A percentile compares a stretch with the other conserved stretches of the same genome.
Evolutionary conservation across 2,113 vertebrate species (phyloP).

Genomic region (Pseudorectes ferrugineus): DNA sequence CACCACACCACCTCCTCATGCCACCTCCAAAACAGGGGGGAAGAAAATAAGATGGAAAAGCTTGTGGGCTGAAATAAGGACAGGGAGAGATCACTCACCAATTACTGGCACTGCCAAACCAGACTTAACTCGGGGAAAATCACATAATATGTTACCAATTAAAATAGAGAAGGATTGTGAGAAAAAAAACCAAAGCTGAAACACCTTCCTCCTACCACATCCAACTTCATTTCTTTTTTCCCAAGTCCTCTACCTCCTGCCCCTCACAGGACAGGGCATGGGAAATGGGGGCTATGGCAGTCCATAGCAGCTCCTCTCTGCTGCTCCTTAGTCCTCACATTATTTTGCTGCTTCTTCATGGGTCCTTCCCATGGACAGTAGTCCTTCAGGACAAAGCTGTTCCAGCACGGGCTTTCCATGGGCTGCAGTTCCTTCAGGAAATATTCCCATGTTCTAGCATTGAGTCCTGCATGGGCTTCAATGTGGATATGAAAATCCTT

Average conservation of each 20-base stretch:
- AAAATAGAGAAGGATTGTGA: not conserved
- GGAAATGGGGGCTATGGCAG: accelerated
- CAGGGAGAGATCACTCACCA: not conserved
- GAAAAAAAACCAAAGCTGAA: not conserved
- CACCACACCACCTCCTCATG: accelerated
- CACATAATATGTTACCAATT: not conserved
- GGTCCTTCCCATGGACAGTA: not conserved
- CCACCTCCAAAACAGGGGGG: accelerated
- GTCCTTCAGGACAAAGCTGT: not conserved
- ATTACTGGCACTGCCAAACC: accelerated
- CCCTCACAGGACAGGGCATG: accelerated
- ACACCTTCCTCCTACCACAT: accelerated
- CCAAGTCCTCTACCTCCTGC: not conserved
- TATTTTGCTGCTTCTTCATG: not conserved
- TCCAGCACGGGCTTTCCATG: not conserved
- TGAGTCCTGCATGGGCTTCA: not conserved
- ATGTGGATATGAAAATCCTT: not conserved
- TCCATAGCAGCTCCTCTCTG: not conserved
- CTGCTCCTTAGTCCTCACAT: not conserved
- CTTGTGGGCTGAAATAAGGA: not conserved
- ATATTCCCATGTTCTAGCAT: not conserved
- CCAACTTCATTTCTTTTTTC: not conserved
- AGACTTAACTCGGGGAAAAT: not conserved
- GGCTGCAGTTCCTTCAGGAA: not conserved
- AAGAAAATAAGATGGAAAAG: not conserved